A percentile compares a stretch with the other conserved stretches of the same genome.
Conservation (phyloP, 2,797 vertebrate genomes). For the Pangasius mekongensis region DNA sequence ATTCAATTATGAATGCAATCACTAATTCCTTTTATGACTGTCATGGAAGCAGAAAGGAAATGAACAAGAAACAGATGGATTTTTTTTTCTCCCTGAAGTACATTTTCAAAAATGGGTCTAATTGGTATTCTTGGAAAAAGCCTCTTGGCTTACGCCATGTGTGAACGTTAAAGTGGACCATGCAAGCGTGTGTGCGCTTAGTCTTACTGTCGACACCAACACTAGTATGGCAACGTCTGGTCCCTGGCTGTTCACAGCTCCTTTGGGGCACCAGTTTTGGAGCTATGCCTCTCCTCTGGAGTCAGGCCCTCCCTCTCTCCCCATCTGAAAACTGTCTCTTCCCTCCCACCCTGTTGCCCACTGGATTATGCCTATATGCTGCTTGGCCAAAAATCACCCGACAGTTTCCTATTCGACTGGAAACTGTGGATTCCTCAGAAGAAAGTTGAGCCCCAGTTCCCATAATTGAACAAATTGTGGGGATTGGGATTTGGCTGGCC, state of each 20-base stretch:
- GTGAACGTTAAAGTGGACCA: slow-evolving; percentile 56
- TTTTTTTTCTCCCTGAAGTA: slow-evolving; percentile 47
- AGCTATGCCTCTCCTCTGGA: slow-evolving; percentile 34
- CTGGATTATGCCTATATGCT: slow-evolving; percentile 42
- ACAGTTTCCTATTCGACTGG: slow-evolving; percentile 65
- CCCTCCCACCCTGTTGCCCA: slow-evolving; percentile 29
- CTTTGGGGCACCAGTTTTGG: slow-evolving; percentile 2
- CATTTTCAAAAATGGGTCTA: slow-evolving; percentile 51
- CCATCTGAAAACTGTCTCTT: slow-evolving; percentile 33
- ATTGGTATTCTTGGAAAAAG: slow-evolving; percentile 59
- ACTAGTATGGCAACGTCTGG: slow-evolving; percentile 26
- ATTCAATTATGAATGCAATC: slow-evolving; percentile 50
- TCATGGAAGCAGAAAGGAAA: slow-evolving; percentile 52
- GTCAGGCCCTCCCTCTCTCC: neutral
- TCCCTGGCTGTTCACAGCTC: slow-evolving; percentile 35
- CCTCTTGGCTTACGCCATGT: slow-evolving; percentile 44
- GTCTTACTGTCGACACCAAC: slow-evolving; percentile 44
- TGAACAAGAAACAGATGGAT: slow-evolving; percentile 59
- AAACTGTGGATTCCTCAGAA: slow-evolving; percentile 53
- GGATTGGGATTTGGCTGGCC: slow-evolving; percentile 68
- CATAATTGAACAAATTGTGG: slow-evolving; percentile 76
- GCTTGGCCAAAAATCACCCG: slow-evolving; percentile 47
- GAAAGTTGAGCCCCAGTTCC: slow-evolving; percentile 57
- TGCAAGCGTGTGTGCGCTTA: slow-evolving; percentile 23
- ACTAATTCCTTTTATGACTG: slow-evolving; percentile 51